These are phyloP conservation scores for Glossophaga mutica DNA, from an alignment of 2,797 vertebrate genomes.

Conservation along the genomic window DNA sequence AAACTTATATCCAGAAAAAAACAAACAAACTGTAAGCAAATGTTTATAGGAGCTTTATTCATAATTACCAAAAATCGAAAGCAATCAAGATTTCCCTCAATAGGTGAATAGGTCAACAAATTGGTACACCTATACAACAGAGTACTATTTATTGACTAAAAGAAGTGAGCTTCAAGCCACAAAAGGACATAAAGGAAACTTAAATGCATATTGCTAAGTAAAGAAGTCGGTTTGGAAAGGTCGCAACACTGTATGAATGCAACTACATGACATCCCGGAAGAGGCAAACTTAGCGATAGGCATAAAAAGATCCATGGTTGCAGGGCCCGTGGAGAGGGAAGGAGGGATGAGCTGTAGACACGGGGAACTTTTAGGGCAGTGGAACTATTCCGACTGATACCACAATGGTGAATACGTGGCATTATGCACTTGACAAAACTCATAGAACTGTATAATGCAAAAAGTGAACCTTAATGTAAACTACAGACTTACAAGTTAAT, in stretches of 20 bases:
- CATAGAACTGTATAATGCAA: neutral
- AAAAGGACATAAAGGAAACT: neutral
- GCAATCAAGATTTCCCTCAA: neutral
- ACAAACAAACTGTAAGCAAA: neutral
- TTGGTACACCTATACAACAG: neutral
- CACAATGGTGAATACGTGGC: neutral
- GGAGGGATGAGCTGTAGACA: too few relatives aligned
- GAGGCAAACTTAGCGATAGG: neutral
- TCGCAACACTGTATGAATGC: neutral
- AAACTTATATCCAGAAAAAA: neutral
- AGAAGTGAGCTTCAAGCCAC: neutral
- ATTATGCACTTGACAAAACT: neutral
- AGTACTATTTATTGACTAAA: neutral
- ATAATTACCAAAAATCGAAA: neutral
- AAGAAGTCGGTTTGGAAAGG: neutral
- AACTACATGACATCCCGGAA: neutral
- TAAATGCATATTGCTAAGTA: neutral
- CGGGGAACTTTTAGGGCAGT: neutral
- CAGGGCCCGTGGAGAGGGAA: neutral
- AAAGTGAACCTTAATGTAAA: neutral
- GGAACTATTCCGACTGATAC: too few relatives aligned
- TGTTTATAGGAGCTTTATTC: neutral
- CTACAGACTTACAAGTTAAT: neutral
- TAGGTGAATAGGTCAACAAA: neutral
- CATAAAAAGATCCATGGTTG: neutral